Conservation (phyloP, 2,797 vertebrate genomes). For the Acridotheres tristis region DNA sequence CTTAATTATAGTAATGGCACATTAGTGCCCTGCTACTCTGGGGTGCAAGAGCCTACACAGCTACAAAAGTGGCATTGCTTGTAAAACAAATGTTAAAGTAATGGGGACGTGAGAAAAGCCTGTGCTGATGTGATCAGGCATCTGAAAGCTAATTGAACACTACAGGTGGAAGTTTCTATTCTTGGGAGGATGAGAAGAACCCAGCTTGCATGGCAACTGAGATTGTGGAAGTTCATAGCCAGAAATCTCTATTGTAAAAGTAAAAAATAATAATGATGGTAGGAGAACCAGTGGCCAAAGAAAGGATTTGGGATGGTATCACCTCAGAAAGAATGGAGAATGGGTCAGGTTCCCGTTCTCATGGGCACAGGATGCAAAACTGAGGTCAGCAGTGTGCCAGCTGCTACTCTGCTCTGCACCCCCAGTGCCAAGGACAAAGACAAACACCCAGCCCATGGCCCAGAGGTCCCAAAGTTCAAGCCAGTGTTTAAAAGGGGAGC, state of each 20-base stretch:
- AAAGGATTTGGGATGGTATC: neutral
- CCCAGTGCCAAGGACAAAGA: neutral
- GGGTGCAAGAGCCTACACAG: conserved; percentile 17
- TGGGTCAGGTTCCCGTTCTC: neutral
- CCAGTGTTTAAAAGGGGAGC: neutral
- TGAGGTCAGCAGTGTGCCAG: neutral
- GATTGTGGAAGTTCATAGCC: neutral
- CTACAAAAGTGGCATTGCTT: neutral
- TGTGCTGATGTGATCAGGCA: neutral
- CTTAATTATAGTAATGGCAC: conserved; percentile 55
- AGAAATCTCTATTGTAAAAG: neutral
- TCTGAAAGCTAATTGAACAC: neutral
- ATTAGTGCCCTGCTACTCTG: neutral
- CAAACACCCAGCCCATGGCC: neutral
- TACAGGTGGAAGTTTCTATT: neutral
- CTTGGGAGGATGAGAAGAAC: neutral
- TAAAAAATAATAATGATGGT: neutral
- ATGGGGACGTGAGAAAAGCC: neutral
- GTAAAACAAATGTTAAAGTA: neutral
- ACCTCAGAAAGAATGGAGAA: neutral
- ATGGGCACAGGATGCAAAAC: neutral
- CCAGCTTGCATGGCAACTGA: neutral
- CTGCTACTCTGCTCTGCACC: neutral
- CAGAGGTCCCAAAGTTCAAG: neutral
- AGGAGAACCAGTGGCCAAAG: neutral